These are phyloP conservation scores for Antheraea assamensis DNA, from an alignment of 2,888 invertebrate genomes.

Conservation along the genomic window DNA sequence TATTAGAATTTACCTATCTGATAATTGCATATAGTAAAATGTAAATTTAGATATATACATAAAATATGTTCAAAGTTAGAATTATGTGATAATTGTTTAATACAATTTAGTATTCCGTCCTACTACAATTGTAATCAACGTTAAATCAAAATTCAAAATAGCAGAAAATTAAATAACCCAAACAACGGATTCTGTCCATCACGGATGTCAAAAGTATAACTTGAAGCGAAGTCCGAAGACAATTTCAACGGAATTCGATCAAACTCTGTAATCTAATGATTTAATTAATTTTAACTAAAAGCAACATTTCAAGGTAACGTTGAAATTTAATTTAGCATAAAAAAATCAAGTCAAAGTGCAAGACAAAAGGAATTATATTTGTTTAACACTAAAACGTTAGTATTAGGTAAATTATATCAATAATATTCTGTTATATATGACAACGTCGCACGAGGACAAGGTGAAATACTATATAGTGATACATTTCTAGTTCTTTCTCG, in stretches of 20 bases:
- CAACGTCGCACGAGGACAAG: no score
- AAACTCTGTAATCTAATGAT: conserved; percentile 50
- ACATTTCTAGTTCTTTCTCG: no score
- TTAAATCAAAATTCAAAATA: conserved; percentile 22
- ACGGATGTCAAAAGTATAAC: conserved; percentile 38
- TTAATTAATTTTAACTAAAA: conserved; percentile 42
- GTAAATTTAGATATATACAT: neutral
- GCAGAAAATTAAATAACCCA: conserved; percentile 21
- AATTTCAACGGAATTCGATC: conserved; percentile 44
- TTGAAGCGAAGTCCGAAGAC: conserved; percentile 31
- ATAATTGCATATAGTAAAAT: no score
- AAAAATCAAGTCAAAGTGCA: no score
- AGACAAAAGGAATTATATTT: no score
- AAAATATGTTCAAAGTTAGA: neutral
- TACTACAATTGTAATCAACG: neutral
- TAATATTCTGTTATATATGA: neutral
- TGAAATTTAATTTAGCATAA: neutral
- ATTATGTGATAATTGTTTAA: neutral
- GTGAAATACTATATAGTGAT: no score
- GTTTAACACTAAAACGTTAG: neutral
- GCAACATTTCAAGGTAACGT: neutral
- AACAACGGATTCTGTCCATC: conserved; percentile 36
- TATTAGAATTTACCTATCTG: no score
- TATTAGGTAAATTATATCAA: neutral
- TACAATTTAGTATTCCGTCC: neutral